Percentiles rank a stretch among this genome's conserved stretches.
Conservation (phyloP, 2,888 invertebrate genomes). For the Auanema freiburgensis region DNA sequence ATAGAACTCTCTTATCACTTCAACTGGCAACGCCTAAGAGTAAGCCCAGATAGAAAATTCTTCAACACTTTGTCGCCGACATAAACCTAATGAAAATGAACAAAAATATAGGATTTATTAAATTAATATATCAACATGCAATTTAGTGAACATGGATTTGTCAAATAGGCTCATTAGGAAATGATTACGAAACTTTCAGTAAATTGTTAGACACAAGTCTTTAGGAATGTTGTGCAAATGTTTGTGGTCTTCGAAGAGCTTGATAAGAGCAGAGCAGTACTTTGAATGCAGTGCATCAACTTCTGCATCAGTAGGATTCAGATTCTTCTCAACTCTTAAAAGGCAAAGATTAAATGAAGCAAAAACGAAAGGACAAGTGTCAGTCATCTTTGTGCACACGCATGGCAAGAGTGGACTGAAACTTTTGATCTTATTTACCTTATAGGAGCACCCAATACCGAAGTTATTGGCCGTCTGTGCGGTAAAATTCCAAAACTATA, state of each 20-base stretch:
- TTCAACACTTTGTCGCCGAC: too few species aligned
- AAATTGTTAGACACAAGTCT: constrained; percentile 10
- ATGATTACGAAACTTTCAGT: not conserved
- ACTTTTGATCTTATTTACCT: constrained; percentile 13
- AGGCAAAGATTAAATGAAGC: too few species aligned
- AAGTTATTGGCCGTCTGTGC: constrained; percentile 73
- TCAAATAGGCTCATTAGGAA: too few species aligned
- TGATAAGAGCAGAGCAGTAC: constrained; percentile 71
- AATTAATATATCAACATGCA: too few species aligned
- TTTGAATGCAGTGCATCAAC: constrained; percentile 1
- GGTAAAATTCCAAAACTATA: constrained; percentile 86
- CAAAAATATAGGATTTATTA: too few species aligned
- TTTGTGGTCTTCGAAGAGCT: constrained; percentile 83
- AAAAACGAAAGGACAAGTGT: not conserved
- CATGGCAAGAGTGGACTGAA: not conserved
- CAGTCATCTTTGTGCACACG: not conserved
- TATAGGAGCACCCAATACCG: constrained; percentile 70
- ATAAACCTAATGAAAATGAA: too few species aligned
- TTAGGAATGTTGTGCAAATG: constrained; percentile 15
- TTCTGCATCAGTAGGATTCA: not conserved
- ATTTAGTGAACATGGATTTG: too few species aligned
- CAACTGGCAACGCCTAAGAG: too few species aligned
- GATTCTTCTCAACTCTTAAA: constrained; percentile 2
- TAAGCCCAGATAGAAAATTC: too few species aligned
- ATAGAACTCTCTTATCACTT: too few species aligned